These are phyloP conservation scores for Gastrophryne carolinensis DNA, from an alignment of 2,797 vertebrate genomes.

Conservation along the genomic window DNA sequence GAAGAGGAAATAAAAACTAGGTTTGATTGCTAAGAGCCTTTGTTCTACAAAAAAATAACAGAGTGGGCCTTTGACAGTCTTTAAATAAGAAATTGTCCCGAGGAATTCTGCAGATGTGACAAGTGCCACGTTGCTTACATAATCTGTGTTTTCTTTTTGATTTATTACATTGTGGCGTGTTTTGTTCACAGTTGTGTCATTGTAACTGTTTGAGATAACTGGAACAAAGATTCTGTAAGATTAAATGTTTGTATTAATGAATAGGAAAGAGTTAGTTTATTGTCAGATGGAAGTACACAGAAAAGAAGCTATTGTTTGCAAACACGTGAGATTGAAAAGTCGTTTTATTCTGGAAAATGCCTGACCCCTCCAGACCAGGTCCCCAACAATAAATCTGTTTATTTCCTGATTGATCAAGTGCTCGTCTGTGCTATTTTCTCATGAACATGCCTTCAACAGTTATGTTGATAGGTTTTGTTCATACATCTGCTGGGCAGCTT, in stretches of 20 bases:
- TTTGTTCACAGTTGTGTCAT: slow-evolving; percentile 10
- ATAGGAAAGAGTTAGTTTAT: neutral
- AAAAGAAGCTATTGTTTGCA: too few species aligned
- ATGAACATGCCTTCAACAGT: too few species aligned
- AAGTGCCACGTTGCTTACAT: slow-evolving; percentile 9
- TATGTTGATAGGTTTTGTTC: too few species aligned
- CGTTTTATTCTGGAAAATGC: too few species aligned
- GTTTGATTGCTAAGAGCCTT: slow-evolving; percentile 43
- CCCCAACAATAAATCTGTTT: too few species aligned
- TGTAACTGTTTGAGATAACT: slow-evolving; percentile 21
- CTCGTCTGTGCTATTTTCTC: too few species aligned
- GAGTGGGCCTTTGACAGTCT: slow-evolving; percentile 52
- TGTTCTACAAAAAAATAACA: slow-evolving; percentile 51
- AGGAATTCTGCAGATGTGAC: slow-evolving; percentile 25
- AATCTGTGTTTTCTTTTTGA: slow-evolving; percentile 33
- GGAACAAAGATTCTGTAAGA: slow-evolving; percentile 9
- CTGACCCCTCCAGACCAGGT: too few species aligned
- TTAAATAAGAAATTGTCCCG: slow-evolving; percentile 49
- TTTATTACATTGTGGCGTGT: slow-evolving; percentile 35
- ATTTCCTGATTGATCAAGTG: too few species aligned
- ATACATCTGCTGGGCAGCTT: too few species aligned
- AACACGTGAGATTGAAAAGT: too few species aligned
- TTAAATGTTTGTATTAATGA: slow-evolving; percentile 33
- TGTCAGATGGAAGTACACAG: neutral
- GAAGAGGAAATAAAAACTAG: slow-evolving; percentile 52